A percentile compares a stretch with the other conserved stretches of the same genome.
phyloP scores from a whole-genome alignment of 2,797 vertebrate genomes.

The Thamnophis elegans region DNA sequence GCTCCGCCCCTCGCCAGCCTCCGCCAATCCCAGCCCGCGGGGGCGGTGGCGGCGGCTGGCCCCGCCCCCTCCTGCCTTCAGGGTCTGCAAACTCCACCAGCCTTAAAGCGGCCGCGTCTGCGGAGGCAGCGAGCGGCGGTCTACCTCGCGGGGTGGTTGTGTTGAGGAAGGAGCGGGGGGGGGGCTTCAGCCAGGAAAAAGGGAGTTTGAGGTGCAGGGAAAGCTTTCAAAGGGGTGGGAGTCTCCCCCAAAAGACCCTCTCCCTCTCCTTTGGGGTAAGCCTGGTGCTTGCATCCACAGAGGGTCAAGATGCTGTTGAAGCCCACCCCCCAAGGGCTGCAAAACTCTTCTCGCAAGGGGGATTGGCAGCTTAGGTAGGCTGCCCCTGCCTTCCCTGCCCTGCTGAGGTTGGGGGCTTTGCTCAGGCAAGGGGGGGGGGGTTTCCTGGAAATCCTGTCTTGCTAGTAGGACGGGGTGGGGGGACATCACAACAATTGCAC shows the following conservation, averaged over 20 bases:
- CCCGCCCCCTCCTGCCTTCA: neutral
- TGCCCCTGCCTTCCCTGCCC: neutral
- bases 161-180: neutral
- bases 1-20: neutral
- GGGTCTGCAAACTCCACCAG: no score
- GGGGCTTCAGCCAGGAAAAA: neutral
- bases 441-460: neutral
- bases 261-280: neutral
- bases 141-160: neutral
- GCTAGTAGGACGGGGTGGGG: neutral
- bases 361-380: neutral
- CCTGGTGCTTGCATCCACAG: neutral
- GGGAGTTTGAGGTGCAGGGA: neutral
- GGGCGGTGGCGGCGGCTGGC: neutral
- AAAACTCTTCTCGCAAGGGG: neutral
- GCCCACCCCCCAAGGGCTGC: neutral
- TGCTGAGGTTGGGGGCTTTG: neutral
- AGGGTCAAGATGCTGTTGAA: neutral
- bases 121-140: neutral
- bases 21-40: neutral
- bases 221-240: no score
- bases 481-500: neutral
- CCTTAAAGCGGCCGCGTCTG: no score
- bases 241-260: neutral
- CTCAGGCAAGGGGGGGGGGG: neutral